Evolutionary conservation across 2,113 vertebrate species (phyloP).

Genomic region (Urocolius indicus): DNA sequence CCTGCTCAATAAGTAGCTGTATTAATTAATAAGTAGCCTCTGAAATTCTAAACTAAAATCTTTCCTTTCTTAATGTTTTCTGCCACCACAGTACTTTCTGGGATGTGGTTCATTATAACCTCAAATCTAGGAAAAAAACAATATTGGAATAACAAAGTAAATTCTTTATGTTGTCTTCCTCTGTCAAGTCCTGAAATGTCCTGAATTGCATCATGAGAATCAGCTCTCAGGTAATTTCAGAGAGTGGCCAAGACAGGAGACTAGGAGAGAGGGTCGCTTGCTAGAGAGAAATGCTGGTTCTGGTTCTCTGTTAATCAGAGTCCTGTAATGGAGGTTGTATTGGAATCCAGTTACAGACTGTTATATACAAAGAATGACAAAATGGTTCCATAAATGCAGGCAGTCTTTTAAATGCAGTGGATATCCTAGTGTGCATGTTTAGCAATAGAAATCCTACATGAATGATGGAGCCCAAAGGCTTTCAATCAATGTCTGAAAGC

Average conservation of each 20-base stretch:
- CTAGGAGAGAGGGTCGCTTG: background rate
- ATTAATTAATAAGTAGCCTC: background rate
- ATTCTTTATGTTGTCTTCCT: background rate
- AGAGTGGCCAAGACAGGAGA: background rate
- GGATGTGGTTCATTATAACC: background rate
- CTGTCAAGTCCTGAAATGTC: background rate
- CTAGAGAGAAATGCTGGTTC: background rate
- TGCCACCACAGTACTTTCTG: background rate
- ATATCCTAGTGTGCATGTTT: background rate
- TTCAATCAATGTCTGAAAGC: background rate
- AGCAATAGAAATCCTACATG: background rate
- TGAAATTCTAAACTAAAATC: background rate
- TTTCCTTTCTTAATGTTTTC: background rate
- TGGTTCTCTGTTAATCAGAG: background rate
- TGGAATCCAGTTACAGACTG: background rate
- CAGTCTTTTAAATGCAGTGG: background rate
- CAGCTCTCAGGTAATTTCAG: background rate
- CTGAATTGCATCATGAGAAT: background rate
- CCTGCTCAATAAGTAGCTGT: background rate
- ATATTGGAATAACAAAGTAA: background rate
- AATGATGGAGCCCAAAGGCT: background rate
- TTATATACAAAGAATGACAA: background rate
- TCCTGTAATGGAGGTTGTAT: background rate
- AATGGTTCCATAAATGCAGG: background rate
- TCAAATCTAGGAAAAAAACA: background rate